phyloP scores from a whole-genome alignment of 2,888 invertebrate genomes.

The Lymantria dispar region DNA sequence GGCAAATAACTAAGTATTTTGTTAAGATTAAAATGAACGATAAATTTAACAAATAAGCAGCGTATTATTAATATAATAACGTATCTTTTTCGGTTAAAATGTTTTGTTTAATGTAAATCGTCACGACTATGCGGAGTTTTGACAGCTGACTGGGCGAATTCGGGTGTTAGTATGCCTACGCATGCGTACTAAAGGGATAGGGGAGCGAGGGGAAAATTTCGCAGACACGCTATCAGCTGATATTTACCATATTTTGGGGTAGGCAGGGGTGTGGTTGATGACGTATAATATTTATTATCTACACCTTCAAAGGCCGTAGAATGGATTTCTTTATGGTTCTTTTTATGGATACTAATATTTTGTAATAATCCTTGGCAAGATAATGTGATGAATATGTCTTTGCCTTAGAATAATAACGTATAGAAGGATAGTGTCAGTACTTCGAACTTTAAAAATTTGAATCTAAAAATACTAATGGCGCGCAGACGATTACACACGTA shows the following conservation, averaged over 20 bases:
- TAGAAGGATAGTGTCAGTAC: too few relatives aligned
- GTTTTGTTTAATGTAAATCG: constrained; percentile 15
- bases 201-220: constrained; percentile 30
- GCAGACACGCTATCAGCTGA: constrained; percentile 32
- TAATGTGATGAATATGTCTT: too few relatives aligned
- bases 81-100: constrained; percentile 18
- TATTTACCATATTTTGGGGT: constrained; percentile 7
- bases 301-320: background rate
- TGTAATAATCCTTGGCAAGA: too few relatives aligned
- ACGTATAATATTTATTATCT: constrained; percentile 8
- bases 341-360: too few relatives aligned
- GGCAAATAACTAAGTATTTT: background rate
- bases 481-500: too few relatives aligned
- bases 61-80: constrained; percentile 17
- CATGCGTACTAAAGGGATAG: constrained; percentile 44
- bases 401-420: too few relatives aligned
- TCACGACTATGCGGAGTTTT: constrained; percentile 41
- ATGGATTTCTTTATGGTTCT: background rate
- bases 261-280: constrained; percentile 1
- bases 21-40: background rate
- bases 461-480: too few relatives aligned
- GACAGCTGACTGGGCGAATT: constrained; percentile 62
- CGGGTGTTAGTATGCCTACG: constrained; percentile 33
- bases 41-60: background rate
- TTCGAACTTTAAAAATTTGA: too few relatives aligned